Evolutionary conservation across 30 jellyfish, hydroid and myxozoan species (phyloP), one percentile per base, ranked within the genome.

Genomic region (Sanderia malayensis): DNA sequence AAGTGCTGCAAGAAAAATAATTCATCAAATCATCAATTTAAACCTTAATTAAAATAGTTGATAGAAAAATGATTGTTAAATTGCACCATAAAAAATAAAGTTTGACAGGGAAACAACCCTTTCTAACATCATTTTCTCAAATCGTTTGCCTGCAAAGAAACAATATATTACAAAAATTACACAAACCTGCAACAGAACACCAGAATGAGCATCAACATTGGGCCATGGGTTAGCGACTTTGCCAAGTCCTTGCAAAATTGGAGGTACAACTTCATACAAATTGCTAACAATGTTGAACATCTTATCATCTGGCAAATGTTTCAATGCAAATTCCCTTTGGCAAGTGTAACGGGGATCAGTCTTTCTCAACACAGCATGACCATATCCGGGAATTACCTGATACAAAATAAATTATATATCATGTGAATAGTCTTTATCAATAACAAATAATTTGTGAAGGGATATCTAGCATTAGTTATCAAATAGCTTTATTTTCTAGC

Each of bases 171-270:
- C 58, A 28, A 53, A 20, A 9, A 45, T 21, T 19, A n/a, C n/a
- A 61, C 73, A 13, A 52, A 86, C 97, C 95, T 94, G 96, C 45
- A 94, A 74, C 4, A 84, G 76, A 23, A 84, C 97, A 1, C 99
- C 99, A 21, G 99, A 94, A 47, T 86, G 96, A 9, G 97, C 99
- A 86, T 94, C 99, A 70, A 94, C 99, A 79, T 94, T 94, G 7
- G 99, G 99, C 97, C 97, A 94, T 61, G 99, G 99, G 65, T 94
- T 94, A 31, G 96, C 94, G 27, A 94, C 99, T 82, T 94, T 94
- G 11, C 99, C 97, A 20, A 86, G 93, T 11, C 81, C 87, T 37
- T 37, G 83, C 66, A 94, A 70, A 61, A 89, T 71, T n/a, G 95
- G 89, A 23, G 99, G 97, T 10, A 94, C 99, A 49, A 94, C 99